These are phyloP conservation scores for Dasysyrphus tricinctus DNA, from an alignment of 2,888 invertebrate species.

Conservation along the genomic window DNA sequence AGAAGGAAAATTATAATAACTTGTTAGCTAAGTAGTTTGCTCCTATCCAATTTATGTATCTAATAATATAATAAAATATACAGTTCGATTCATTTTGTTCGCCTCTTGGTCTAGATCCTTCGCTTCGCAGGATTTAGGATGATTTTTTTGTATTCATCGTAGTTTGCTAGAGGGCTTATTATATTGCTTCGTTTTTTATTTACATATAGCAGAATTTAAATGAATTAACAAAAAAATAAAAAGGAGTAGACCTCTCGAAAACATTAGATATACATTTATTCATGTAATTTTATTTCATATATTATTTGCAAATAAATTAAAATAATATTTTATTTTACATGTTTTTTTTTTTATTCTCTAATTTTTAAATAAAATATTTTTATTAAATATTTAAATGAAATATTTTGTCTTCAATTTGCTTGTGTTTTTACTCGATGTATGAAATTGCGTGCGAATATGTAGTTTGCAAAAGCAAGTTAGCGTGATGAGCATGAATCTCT, in stretches of 20 bases:
- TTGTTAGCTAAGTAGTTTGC: conserved; percentile 68
- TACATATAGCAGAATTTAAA: conserved; percentile 36
- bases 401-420: conserved; percentile 32
- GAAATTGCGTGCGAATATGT: conserved; percentile 76
- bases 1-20: conserved; percentile 61
- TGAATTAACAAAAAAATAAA: conserved; percentile 13
- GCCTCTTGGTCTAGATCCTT: conserved; percentile 40
- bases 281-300: conserved; percentile 69
- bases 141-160: conserved; percentile 29
- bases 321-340: conserved; percentile 20
- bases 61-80: conserved; percentile 26
- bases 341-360: conserved; percentile 7
- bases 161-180: conserved; percentile 68
- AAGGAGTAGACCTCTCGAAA: conserved; percentile 54
- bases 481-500: conserved; percentile 98
- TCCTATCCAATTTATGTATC: conserved; percentile 47
- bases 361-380: conserved; percentile 6
- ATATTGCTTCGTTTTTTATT: conserved; percentile 50
- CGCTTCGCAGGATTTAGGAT: conserved; percentile 53
- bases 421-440: background rate
- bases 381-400: conserved; percentile 40
- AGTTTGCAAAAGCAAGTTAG: conserved; percentile 99
- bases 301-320: conserved; percentile 60
- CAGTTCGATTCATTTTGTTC: conserved; percentile 42
- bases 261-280: conserved; percentile 73